phyloP scores from a whole-genome alignment of 2,888 invertebrate genomes.

The Heliconius hortense region DNA sequence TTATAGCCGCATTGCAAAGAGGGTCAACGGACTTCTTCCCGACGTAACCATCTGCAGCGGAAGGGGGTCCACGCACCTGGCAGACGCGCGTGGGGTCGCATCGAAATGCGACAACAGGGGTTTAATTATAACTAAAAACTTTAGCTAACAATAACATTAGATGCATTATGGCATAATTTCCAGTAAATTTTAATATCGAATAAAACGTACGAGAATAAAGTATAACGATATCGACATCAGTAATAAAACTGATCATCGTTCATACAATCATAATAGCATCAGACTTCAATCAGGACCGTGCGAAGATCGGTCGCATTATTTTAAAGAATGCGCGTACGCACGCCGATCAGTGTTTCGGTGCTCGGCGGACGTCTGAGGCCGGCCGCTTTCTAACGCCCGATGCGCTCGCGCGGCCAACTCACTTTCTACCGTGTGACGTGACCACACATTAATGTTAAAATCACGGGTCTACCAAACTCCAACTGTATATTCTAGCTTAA shows the following conservation, averaged over 20 bases:
- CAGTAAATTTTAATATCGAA: not conserved
- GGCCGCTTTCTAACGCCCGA: slow-evolving; percentile 76
- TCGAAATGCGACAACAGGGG: slow-evolving; percentile 57
- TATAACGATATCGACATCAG: too few species aligned
- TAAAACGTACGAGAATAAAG: not conserved
- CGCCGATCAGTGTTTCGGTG: slow-evolving; percentile 60
- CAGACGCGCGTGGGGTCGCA: slow-evolving; percentile 67
- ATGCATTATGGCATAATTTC: too few species aligned
- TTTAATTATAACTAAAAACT: slow-evolving; percentile 41
- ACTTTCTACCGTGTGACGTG: slow-evolving; percentile 76
- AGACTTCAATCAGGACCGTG: slow-evolving; percentile 20
- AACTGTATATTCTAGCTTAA: not conserved
- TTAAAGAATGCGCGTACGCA: slow-evolving; percentile 69
- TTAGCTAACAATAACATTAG: not conserved
- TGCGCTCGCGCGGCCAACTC: slow-evolving; percentile 74
- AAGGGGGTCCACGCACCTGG: slow-evolving; percentile 69
- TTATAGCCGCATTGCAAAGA: slow-evolving; percentile 40
- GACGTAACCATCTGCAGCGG: slow-evolving; percentile 62
- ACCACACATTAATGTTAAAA: slow-evolving; percentile 41
- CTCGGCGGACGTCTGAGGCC: slow-evolving; percentile 58
- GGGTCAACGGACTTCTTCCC: slow-evolving; percentile 53
- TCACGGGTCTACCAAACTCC: slow-evolving; percentile 23
- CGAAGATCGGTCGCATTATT: slow-evolving; percentile 42
- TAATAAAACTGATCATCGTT: not conserved
- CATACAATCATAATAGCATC: not conserved